Conservation (phyloP, 35 echinoderm and acorn worm genomes). For the Acanthaster planci region DNA sequence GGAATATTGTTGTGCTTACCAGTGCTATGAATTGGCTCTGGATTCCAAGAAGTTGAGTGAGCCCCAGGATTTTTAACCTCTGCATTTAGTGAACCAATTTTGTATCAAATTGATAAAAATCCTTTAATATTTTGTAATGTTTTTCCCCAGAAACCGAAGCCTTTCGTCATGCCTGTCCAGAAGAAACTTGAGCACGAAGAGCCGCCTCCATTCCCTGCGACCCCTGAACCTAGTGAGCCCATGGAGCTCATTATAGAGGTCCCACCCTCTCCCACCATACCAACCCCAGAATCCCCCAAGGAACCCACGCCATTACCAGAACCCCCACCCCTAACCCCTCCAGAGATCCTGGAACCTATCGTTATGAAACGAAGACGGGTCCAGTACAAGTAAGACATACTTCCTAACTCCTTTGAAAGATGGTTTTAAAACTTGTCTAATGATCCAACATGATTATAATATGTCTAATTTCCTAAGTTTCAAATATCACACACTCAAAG, state of each 20-base stretch:
- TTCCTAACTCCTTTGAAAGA: neutral
- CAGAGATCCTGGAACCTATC: conserved; percentile 51
- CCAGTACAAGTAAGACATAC: conserved; percentile 65
- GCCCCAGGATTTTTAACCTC: too few relatives aligned
- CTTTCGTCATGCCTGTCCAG: conserved; percentile 23
- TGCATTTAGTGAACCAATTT: too few relatives aligned
- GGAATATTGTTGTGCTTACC: too few relatives aligned
- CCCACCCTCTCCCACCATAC: neutral
- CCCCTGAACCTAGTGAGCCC: neutral
- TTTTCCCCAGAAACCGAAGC: neutral
- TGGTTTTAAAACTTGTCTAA: too few relatives aligned
- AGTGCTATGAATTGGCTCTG: too few relatives aligned
- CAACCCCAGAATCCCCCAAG: conserved; percentile 23
- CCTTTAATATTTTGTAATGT: too few relatives aligned
- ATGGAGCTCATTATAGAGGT: conserved; percentile 31
- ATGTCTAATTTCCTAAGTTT: too few relatives aligned
- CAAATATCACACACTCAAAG: too few relatives aligned
- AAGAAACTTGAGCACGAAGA: neutral
- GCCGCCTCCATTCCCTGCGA: neutral
- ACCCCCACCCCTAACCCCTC: conserved; percentile 19
- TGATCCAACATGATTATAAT: too few relatives aligned
- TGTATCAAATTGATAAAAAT: too few relatives aligned
- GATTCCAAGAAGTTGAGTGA: too few relatives aligned
- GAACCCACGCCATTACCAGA: conserved; percentile 35
- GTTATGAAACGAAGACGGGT: conserved; percentile 50